These are phyloP conservation scores for Dreissena rostriformis DNA, from an alignment of 1,140 invertebrate species.

Conservation along the genomic window DNA sequence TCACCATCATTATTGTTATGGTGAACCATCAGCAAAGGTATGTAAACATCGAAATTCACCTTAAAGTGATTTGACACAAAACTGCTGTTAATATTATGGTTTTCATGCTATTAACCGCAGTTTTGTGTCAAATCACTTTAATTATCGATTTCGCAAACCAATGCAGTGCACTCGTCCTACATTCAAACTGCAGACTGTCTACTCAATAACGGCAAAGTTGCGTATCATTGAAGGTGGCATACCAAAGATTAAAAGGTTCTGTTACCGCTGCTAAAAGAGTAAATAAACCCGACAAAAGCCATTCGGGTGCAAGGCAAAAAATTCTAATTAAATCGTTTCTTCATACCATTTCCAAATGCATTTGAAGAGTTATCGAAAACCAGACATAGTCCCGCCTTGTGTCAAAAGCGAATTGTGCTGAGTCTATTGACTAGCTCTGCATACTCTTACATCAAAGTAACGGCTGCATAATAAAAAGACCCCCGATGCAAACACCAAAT, in stretches of 20 bases:
- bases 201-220: neutral
- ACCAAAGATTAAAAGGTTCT: slow-evolving; percentile 1
- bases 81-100: too few species aligned
- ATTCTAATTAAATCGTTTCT: neutral
- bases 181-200: neutral
- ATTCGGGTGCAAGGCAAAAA: neutral
- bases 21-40: too few species aligned
- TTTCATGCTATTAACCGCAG: too few species aligned
- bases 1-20: too few species aligned
- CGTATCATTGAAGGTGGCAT: neutral
- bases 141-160: too few species aligned
- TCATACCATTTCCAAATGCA: neutral
- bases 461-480: neutral
- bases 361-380: neutral
- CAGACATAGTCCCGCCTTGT: neutral
- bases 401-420: neutral
- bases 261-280: neutral
- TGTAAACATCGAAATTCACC: too few species aligned
- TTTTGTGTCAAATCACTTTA: too few species aligned
- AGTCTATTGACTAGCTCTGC: neutral
- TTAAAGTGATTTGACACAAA: too few species aligned
- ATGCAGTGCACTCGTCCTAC: too few species aligned
- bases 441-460: neutral
- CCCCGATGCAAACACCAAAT: neutral
- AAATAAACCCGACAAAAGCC: neutral